phyloP scores from a whole-genome alignment of 2,113 vertebrate genomes.

The Nipponia nippon region DNA sequence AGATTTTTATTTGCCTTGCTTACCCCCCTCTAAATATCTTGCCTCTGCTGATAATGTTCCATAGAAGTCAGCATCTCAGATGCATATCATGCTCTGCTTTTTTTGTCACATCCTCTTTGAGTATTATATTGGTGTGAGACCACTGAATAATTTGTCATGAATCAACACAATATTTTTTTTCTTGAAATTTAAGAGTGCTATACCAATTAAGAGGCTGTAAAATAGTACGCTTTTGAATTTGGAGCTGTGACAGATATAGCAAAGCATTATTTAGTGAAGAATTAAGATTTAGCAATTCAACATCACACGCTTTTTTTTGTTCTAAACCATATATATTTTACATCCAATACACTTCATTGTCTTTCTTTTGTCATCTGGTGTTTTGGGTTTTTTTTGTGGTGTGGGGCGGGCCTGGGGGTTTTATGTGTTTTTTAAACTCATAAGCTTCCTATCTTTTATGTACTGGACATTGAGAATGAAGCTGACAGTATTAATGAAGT shows the following conservation, averaged over 20 bases:
- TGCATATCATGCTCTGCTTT: neutral
- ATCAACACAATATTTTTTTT: neutral
- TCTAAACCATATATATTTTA: neutral
- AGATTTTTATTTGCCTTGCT: neutral
- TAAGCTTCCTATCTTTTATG: neutral
- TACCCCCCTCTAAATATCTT: neutral
- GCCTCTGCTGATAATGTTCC: neutral
- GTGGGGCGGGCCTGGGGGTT: neutral
- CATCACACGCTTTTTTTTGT: neutral
- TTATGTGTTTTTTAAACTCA: neutral
- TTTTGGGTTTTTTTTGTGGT: neutral
- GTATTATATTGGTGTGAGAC: neutral
- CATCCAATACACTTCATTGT: neutral
- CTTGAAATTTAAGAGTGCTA: neutral
- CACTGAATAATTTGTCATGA: neutral
- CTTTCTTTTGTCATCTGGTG: neutral
- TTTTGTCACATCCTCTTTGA: neutral
- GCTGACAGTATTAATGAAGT: slow-evolving; percentile 45
- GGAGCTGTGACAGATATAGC: neutral
- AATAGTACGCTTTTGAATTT: neutral
- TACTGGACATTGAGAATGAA: neutral
- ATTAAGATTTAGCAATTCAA: neutral
- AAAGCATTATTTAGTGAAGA: neutral
- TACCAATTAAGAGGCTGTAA: neutral
- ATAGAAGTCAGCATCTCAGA: neutral